phyloP scores from a whole-genome alignment of 2,888 invertebrate genomes.

The Nymphalis polychloros region DNA sequence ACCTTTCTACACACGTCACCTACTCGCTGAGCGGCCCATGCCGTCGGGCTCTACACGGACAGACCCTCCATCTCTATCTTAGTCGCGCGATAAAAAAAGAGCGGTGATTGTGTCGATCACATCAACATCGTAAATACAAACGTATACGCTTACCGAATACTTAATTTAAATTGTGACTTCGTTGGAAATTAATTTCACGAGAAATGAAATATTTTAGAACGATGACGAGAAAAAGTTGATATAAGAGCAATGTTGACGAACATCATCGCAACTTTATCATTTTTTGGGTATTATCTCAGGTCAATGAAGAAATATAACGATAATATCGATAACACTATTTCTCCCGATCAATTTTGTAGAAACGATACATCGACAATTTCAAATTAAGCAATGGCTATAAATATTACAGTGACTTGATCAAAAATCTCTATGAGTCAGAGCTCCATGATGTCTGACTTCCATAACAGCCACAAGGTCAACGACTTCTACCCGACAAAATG shows the following conservation, averaged over 20 bases:
- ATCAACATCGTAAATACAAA: slow-evolving; percentile 7
- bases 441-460: not conserved
- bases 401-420: not conserved
- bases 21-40: slow-evolving; percentile 53
- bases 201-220: not conserved
- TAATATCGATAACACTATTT: not conserved
- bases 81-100: slow-evolving; percentile 6
- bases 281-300: not conserved
- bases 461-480: not conserved
- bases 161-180: not conserved
- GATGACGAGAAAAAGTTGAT: not conserved
- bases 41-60: slow-evolving; percentile 37
- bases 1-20: slow-evolving; percentile 50
- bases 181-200: not conserved
- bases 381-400: not conserved
- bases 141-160: slow-evolving; percentile 8
- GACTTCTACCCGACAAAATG: not conserved
- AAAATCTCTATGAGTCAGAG: slow-evolving; percentile 4
- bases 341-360: not conserved
- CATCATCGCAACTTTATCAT: too few relatives aligned
- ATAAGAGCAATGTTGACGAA: too few relatives aligned
- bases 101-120: slow-evolving; percentile 4
- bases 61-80: slow-evolving; percentile 7
- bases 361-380: not conserved
- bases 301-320: not conserved